Evolutionary conservation across 2,113 vertebrate species (phyloP).

Genomic region (Dicentrarchus labrax): DNA sequence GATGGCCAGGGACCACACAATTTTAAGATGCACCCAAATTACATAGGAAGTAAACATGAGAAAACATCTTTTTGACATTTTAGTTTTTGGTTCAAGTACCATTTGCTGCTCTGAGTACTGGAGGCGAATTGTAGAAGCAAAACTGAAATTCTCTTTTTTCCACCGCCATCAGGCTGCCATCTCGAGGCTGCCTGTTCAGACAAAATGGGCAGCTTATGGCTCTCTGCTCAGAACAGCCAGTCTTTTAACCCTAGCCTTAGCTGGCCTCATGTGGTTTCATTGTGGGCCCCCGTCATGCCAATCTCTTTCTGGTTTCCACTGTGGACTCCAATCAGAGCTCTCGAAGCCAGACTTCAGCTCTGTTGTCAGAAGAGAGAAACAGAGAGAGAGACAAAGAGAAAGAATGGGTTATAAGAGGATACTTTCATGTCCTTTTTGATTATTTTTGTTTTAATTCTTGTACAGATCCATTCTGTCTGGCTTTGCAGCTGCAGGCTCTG

Average conservation of each 20-base stretch:
- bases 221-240: constrained; percentile 7
- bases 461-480: constrained; percentile 55
- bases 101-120: neutral
- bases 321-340: constrained; percentile 31
- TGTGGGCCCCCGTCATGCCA: neutral
- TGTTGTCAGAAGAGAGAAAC: constrained; percentile 34
- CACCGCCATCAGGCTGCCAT: constrained; percentile 28
- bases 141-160: neutral
- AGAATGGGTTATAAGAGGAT: constrained; percentile 25
- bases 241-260: constrained; percentile 27
- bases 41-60: constrained; percentile 40
- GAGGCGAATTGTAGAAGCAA: constrained; percentile 20
- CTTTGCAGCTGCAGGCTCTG: constrained; percentile 49
- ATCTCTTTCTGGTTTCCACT: constrained; percentile 20
- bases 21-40: constrained; percentile 27
- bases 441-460: constrained; percentile 63
- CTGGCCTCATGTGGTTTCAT: constrained; percentile 15
- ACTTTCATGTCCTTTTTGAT: constrained; percentile 72
- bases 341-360: constrained; percentile 28
- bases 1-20: neutral
- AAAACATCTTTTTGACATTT: constrained; percentile 33
- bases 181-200: constrained; percentile 1
- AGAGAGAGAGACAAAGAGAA: neutral
- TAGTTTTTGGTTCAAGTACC: constrained; percentile 1
- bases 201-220: constrained; percentile 17